Base-by-base conservation (phyloP, 2,113 vertebrate genomes). In the Solenodon paradoxus region DNA sequence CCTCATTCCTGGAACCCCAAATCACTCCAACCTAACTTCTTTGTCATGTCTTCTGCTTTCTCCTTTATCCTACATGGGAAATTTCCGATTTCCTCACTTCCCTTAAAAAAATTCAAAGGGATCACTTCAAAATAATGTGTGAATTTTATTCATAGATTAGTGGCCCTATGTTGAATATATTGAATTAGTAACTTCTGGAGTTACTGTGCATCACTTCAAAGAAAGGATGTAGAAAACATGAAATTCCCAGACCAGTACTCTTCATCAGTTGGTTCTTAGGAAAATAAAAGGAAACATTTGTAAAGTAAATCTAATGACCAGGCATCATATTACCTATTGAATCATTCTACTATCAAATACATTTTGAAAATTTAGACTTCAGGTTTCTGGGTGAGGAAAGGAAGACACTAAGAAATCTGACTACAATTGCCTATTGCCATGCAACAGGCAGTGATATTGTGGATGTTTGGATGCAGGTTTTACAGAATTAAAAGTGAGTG, bases 251-350 rank as follows among this genome's bases (percentile, higher is more conserved):
- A 83, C 35, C 42, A 55, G 24, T 24, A 61, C 80, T 53, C 51
- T 24, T 22, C 17, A 38, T 7, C 24, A 49, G 49, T 40, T 55
- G 6, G 2, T 12, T 85, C 45, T 61, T 85, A 16, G 28, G n/a
- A 61, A 94, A 90, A 40, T 47, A 74, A 89, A 49, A 88, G 55
- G 30, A 84, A 84, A n/a, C 15, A 45, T 78, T 59, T 90, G 81
- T 10, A 86, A 45, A 86, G 42, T 8, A 63, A 24, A 13, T 86
- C 26, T 32, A 45, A 71, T 45, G 45, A 79, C 15, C 64, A 53
- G 45, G 86, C 26, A 30, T n/a, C 51, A 79, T 71, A 22, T 47
- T 38, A 45, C 61, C 42, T 35, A 90, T 51, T 83, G 53, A 86
- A 53, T 90, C 51, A 86, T 53, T 49, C 40, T 61, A 24, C 81